Percentiles rank a stretch among this genome's conserved stretches.
phyloP scores from a whole-genome alignment of 2,797 vertebrate species.

The Syndactyla subalaris region DNA sequence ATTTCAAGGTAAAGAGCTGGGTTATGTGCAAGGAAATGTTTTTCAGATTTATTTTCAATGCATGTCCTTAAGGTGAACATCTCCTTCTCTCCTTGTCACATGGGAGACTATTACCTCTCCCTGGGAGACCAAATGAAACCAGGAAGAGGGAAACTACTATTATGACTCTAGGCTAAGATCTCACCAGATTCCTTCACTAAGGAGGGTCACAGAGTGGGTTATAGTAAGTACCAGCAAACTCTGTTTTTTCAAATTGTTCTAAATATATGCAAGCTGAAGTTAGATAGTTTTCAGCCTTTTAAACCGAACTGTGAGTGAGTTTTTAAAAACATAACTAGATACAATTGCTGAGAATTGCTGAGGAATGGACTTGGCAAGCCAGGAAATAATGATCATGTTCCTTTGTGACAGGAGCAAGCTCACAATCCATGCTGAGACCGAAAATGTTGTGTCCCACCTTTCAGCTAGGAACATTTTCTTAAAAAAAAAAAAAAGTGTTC shows the following conservation, averaged over 20 bases:
- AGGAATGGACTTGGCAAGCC: neutral
- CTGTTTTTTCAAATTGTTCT: neutral
- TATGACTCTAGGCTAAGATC: conserved; percentile 46
- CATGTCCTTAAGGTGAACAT: conserved; percentile 53
- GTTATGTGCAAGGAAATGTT: conserved; percentile 8
- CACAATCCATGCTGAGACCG: neutral
- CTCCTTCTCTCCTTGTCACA: neutral
- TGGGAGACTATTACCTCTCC: conserved; percentile 46
- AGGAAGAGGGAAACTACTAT: conserved; percentile 39
- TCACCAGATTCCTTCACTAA: neutral
- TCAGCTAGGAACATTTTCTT: neutral
- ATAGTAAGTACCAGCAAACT: neutral
- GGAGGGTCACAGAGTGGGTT: conserved; percentile 9
- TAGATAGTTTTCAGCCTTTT: neutral
- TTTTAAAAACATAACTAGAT: neutral
- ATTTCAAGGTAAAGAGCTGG: neutral
- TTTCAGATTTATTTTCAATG: conserved; percentile 28
- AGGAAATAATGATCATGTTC: neutral
- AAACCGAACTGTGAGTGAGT: neutral
- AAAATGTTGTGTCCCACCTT: neutral
- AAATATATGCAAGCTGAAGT: neutral
- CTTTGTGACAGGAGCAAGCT: neutral
- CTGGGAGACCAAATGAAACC: conserved; percentile 53
- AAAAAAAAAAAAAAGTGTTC: neutral
- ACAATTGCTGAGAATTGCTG: neutral